phyloP scores from a whole-genome alignment of 2,797 vertebrate species.

The Champsocephalus esox region DNA sequence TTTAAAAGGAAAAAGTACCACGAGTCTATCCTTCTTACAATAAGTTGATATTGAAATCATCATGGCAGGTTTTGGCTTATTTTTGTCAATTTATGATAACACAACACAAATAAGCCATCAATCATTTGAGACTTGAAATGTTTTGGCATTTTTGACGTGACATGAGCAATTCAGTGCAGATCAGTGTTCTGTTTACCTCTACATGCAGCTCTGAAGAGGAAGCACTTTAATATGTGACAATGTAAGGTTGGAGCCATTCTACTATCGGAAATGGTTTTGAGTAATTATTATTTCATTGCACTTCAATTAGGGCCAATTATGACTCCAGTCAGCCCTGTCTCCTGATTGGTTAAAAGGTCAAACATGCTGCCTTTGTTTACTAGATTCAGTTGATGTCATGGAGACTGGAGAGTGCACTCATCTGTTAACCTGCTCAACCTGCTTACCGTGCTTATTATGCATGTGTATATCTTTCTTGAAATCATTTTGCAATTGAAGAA shows the following conservation, averaged over 20 bases:
- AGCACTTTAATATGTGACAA: not conserved
- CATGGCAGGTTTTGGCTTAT: too few species aligned
- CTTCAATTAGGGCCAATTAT: not conserved
- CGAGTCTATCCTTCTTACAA: too few species aligned
- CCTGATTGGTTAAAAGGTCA: not conserved
- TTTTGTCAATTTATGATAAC: not conserved
- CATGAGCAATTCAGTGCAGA: not conserved
- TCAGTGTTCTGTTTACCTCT: not conserved
- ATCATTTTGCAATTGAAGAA: too few species aligned
- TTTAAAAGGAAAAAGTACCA: too few species aligned
- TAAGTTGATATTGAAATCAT: too few species aligned
- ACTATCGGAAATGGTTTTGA: too few species aligned
- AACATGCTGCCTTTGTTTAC: not conserved
- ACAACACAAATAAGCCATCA: not conserved
- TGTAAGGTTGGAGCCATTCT: not conserved
- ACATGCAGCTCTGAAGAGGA: not conserved
- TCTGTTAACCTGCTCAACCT: not conserved
- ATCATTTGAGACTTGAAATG: not conserved
- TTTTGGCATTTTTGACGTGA: too few species aligned
- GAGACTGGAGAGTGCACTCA: not conserved
- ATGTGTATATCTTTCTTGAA: too few species aligned
- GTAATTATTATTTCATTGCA: not conserved
- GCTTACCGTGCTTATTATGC: too few species aligned
- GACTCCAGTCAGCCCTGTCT: not conserved
- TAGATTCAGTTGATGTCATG: not conserved